Evolutionary conservation across 2,113 vertebrate genomes (phyloP).

Genomic region (Periophthalmus modestus): DNA sequence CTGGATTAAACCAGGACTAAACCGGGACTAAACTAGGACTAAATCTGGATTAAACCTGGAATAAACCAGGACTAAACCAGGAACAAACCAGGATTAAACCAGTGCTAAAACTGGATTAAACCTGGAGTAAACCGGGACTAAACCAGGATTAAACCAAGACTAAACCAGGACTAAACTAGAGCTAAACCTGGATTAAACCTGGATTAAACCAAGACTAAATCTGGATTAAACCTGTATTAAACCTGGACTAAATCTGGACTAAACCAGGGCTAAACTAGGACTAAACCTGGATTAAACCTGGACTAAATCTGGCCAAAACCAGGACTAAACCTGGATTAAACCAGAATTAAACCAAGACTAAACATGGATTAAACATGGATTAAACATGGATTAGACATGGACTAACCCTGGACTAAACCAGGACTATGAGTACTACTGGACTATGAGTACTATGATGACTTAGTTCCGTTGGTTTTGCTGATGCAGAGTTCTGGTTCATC

Average conservation of each 20-base stretch:
- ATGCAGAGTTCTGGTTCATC: background rate
- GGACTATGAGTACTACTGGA: background rate
- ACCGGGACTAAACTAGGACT: background rate
- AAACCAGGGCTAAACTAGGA: background rate
- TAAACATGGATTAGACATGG: background rate
- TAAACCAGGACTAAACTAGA: background rate
- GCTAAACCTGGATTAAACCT: background rate
- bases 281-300: background rate
- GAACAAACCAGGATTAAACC: background rate
- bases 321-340: background rate
- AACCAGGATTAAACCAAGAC: conserved; percentile 1
- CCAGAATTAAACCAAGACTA: background rate
- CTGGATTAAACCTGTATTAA: too few species aligned
- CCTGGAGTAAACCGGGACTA: background rate
- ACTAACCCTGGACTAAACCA: background rate
- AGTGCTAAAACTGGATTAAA: background rate
- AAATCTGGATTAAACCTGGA: background rate
- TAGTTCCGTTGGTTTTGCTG: background rate
- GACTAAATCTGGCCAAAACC: too few species aligned
- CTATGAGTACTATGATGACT: too few species aligned
- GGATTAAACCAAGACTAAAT: background rate
- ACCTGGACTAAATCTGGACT: background rate
- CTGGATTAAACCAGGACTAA: background rate
- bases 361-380: background rate
- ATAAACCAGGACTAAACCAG: background rate